phyloP scores from a whole-genome alignment of 2,888 invertebrate species.

The Caradrina clavipalpis region DNA sequence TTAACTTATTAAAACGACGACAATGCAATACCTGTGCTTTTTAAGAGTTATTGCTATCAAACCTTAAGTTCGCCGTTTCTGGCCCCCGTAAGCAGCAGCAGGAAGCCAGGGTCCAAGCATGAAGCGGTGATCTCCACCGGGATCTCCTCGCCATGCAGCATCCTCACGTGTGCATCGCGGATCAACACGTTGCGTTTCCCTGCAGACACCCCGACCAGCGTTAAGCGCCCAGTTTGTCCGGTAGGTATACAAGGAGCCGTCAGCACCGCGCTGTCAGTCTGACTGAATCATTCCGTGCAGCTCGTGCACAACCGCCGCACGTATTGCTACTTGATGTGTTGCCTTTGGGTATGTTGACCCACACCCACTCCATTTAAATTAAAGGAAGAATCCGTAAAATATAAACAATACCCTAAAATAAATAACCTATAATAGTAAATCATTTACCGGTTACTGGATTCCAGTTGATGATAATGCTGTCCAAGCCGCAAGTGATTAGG shows the following conservation, averaged over 20 bases:
- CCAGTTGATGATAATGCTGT: constrained; percentile 96
- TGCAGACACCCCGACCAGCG: constrained; percentile 45
- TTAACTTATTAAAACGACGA: background rate
- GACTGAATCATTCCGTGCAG: background rate
- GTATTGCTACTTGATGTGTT: background rate
- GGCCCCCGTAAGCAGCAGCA: constrained; percentile 94
- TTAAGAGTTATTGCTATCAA: background rate
- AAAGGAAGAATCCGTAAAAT: background rate
- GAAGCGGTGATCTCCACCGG: constrained; percentile 94
- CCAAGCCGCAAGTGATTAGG: constrained; percentile 94
- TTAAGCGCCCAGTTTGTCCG: background rate
- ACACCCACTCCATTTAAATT: background rate
- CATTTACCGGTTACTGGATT: constrained; percentile 92
- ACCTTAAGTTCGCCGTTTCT: constrained; percentile 94
- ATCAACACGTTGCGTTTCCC: constrained; percentile 93
- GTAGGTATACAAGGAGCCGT: too few relatives aligned
- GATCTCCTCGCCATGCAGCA: constrained; percentile 92
- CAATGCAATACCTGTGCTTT: background rate
- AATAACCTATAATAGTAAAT: background rate
- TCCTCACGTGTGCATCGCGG: constrained; percentile 93
- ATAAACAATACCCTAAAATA: background rate
- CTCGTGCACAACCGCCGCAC: background rate
- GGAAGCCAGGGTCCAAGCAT: constrained; percentile 94
- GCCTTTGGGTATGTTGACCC: background rate
- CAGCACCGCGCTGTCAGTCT: too few relatives aligned